Evolutionary conservation across 2,888 invertebrate species (phyloP), one percentile per base, ranked within the genome.

Genomic region (Argyresthia goedartella): DNA sequence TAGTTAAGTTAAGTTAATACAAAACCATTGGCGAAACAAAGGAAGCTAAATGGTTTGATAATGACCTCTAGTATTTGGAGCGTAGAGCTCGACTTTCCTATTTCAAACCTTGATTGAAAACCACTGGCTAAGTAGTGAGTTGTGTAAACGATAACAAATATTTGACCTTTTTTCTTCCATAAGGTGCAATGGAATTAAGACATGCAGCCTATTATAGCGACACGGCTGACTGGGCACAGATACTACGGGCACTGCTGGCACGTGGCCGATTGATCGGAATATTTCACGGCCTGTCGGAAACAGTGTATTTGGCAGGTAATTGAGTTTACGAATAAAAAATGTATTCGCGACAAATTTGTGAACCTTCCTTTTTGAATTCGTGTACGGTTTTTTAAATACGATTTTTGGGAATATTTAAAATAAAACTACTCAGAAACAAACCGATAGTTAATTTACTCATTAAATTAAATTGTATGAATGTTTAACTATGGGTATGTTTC

Each of bases 21-120:
- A 25, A 6, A 25, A 25, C 25, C 25, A 25, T 25, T 25, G 25
- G 25, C 25, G 25, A 25, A 25, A 25, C 25, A 25, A 25, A 4
- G 25, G 25, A 25, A 25, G 25, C 25, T 25, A 25, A 25, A 25
- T 25, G 25, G 39, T 46, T 15, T 49, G 54, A 52, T 50, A 51
- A 44, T 54, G 54, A 54, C 51, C 54, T 49, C 35, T 36, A 42
- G n/a, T 50, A 53, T 50, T 43, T 39, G 49, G 51, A 52, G 54
- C 54, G 49, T 51, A 48, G 51, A 25, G 25, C 25, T 25, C 6
- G 25, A 48, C 39, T 47, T 11, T 25, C 16, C 42, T 47, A 51
- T 53, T 53, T 54, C 49, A 52, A 39, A 49, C 49, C 48, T 41
- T 35, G 16, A 41, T 11, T 34, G 9, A 52, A 15, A 46, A 51